Base-by-base conservation (phyloP, 1,140 invertebrate genomes). In the Elymnias hypermnestra region DNA sequence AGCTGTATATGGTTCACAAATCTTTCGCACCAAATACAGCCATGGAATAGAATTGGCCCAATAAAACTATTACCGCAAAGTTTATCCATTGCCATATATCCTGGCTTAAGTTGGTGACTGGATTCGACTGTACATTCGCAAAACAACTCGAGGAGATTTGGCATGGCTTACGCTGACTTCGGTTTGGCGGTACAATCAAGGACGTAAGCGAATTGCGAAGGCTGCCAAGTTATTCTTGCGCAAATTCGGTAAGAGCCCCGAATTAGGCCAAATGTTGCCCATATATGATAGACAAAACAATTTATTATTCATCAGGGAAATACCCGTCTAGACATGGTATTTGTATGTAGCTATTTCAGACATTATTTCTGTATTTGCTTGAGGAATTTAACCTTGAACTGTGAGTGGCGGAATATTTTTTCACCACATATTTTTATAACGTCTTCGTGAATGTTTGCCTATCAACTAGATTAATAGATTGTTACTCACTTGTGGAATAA, bases 121-220 rank as follows among this genome's bases (percentile, higher is more conserved):
- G 45, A 56, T 63, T 39, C 45, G 49, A 42, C 25, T 53, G 48
- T 67, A 57, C 31, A 50, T 59, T 69, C 56, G 56, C 47, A 69
- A 72, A 75, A 75, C 68, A 75, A 75, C 65, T 75, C 63, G 57
- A 67, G 61, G 67, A 72, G 64, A 75, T 73, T 78, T 78, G 74
- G 74, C 74, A 73, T 58, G 53, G 70, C 55, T 65, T 68, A 62
- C 57, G 74, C 72, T 65, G 74, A 75, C 65, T 68, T 63, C 35
- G 69, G 58, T 66, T 69, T 58, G 57, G 57, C 63, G 50, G 52
- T 57, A 57, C 50, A 52, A 49, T 47, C 42, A 41, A 49, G 54
- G 48, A 61, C 42, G 54, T 44, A 45, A 48, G 39, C 42, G 42
- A 62, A 57, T 59, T 56, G 65, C 53, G 57, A 62, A 57, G 49